Evolutionary conservation across 2,888 invertebrate genomes (phyloP), one percentile per base, ranked within the genome.

Genomic region (Lasioglossum lativentre): DNA sequence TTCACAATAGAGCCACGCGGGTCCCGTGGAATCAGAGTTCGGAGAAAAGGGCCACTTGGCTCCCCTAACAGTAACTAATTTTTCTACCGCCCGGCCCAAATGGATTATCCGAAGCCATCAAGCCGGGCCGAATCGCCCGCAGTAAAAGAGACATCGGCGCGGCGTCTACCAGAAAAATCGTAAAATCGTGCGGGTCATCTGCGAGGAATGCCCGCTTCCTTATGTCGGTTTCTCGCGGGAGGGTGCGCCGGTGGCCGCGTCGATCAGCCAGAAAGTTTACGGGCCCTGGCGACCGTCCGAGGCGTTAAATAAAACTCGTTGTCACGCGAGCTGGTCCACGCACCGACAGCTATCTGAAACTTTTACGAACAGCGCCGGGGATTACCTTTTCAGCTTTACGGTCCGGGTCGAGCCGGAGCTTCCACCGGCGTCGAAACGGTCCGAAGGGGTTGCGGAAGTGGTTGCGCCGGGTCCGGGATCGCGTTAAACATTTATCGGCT

Each of bases 231-330:
- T 14, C 59, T 59, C 59, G 4, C 14, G 5, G 5, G 47, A 42
- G 30, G 16, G 6, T 34, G 70, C 56, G 78, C 63, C 80, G 71
- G 68, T 19, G 30, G 52, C 63, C 63, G 71, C 89, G 85, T 91
- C 87, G 90, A 88, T 88, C 89, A 73, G 87, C 88, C 87, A 85
- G 82, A 79, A 87, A 88, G 85, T 92, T 92, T 89, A 90, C 85
- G 86, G 82, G 56, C 72, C 72, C 75, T 71, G 71, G 76, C 12
- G 10, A 1, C n/a, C n/a, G 56, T 56, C 56, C 68, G 74, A 74
- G 71, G 56, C 63, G 78, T 79, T 88, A 83, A 91, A 89, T 91
- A 90, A 89, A 90, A 78, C 71, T 52, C 80, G 75, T 78, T 85
- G 76, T 66, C 45, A 75, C 56, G 16, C 27, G 27, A 4, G 10